phyloP scores from a whole-genome alignment of 2,797 vertebrate species.

The Spinibarbus caldwelli region DNA sequence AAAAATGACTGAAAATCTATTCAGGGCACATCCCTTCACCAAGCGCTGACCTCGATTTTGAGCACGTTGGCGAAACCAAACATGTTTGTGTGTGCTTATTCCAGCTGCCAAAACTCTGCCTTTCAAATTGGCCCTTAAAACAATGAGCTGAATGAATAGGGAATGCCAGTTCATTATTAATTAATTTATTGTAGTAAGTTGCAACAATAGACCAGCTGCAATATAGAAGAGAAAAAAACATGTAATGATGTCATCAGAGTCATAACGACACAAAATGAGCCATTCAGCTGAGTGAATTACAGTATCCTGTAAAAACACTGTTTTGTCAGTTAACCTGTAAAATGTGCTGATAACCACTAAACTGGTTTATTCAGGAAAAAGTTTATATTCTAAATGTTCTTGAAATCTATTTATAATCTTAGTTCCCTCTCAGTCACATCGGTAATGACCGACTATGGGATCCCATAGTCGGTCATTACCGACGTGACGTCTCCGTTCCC shows the following conservation, averaged over 20 bases:
- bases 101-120: constrained; percentile 12
- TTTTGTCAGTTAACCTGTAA: neutral
- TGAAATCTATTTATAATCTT: neutral
- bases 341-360: neutral
- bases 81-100: constrained; percentile 7
- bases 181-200: constrained; percentile 16
- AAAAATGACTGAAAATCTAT: constrained; percentile 28
- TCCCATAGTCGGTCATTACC: too few species aligned
- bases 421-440: too few species aligned
- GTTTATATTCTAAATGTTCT: neutral
- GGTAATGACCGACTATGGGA: too few species aligned
- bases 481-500: too few species aligned
- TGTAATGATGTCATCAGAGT: neutral
- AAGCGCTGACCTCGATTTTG: constrained; percentile 23
- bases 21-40: constrained; percentile 34
- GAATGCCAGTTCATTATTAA: constrained; percentile 4
- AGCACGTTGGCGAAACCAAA: constrained; percentile 15
- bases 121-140: constrained; percentile 20
- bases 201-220: constrained; percentile 24
- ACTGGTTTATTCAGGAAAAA: neutral
- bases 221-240: neutral
- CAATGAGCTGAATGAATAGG: constrained; percentile 1
- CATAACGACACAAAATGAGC: neutral
- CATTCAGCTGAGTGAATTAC: neutral
- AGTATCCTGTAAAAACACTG: neutral